phyloP scores from a whole-genome alignment of 2,888 invertebrate genomes.

The Cyclophora albipunctata region DNA sequence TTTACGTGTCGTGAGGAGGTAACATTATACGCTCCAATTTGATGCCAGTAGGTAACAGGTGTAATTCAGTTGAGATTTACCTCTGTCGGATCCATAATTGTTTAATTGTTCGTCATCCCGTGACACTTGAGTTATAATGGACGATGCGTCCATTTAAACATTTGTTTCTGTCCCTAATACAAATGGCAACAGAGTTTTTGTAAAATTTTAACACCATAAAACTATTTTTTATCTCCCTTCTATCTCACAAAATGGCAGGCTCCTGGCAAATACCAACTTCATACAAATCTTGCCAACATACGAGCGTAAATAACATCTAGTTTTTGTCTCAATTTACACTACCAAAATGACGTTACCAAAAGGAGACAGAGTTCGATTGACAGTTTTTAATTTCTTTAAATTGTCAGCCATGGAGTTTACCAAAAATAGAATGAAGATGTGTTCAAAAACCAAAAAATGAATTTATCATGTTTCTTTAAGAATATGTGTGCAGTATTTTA shows the following conservation, averaged over 20 bases:
- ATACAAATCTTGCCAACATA: slow-evolving; percentile 51
- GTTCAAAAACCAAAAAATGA: slow-evolving; percentile 8
- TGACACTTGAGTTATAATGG: slow-evolving; percentile 98
- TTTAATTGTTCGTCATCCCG: slow-evolving; percentile 97
- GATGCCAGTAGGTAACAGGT: slow-evolving; percentile 72
- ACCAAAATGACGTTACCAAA: slow-evolving; percentile 7
- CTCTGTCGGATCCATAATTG: slow-evolving; percentile 94
- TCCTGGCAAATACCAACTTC: slow-evolving; percentile 66
- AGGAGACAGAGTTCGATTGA: slow-evolving; percentile 28
- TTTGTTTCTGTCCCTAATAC: slow-evolving; percentile 70
- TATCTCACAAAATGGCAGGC: slow-evolving; percentile 76
- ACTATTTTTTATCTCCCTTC: slow-evolving; percentile 76
- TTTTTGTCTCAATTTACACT: slow-evolving; percentile 29
- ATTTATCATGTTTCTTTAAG: too few relatives aligned
- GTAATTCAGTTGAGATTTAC: slow-evolving; percentile 79
- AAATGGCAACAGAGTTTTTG: slow-evolving; percentile 69
- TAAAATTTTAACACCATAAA: slow-evolving; percentile 74
- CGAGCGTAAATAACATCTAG: slow-evolving; percentile 27
- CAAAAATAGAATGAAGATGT: slow-evolving; percentile 34
- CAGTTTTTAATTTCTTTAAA: slow-evolving; percentile 25
- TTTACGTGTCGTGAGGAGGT: slow-evolving; percentile 56
- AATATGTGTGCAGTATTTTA: too few relatives aligned
- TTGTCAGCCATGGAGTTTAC: slow-evolving; percentile 47
- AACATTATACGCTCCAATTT: slow-evolving; percentile 72
- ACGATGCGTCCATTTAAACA: slow-evolving; percentile 95